A percentile compares a stretch with the other conserved stretches of the same genome.
phyloP scores from a whole-genome alignment of 2,888 invertebrate species.

The Thereva nobilitata region DNA sequence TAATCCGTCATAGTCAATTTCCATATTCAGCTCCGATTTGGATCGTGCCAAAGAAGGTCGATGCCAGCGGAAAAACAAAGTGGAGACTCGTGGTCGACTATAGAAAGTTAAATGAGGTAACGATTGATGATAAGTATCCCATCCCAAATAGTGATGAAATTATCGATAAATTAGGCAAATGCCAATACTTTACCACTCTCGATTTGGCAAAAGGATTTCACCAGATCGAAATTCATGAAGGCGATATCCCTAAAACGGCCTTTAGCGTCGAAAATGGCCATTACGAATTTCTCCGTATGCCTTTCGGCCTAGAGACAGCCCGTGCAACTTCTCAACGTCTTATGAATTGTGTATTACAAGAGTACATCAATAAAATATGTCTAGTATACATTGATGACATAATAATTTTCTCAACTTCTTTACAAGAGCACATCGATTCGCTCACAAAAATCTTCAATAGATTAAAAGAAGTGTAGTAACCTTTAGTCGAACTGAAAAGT shows the following conservation, averaged over 20 bases:
- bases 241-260: conserved; percentile 40
- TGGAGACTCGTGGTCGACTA: conserved; percentile 30
- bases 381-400: conserved; percentile 48
- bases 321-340: conserved; percentile 43
- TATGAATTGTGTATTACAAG: conserved; percentile 43
- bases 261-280: conserved; percentile 39
- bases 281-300: conserved; percentile 35
- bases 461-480: no score
- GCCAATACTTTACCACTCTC: conserved; percentile 45
- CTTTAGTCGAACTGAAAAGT: no score
- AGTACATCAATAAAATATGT: conserved; percentile 43
- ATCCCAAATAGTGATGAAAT: conserved; percentile 44
- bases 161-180: conserved; percentile 45
- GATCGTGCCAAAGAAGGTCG: conserved; percentile 15
- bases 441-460: neutral
- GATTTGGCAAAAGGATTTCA: conserved; percentile 43
- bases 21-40: conserved; percentile 11
- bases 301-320: conserved; percentile 36
- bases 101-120: conserved; percentile 40
- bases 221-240: conserved; percentile 37
- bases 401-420: conserved; percentile 45
- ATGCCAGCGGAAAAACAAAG: conserved; percentile 20
- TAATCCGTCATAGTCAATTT: conserved; percentile 2
- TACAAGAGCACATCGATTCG: conserved; percentile 44
- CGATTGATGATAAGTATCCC: conserved; percentile 45